Conservation (phyloP, 2,888 invertebrate genomes). For the Macaria liturata region DNA sequence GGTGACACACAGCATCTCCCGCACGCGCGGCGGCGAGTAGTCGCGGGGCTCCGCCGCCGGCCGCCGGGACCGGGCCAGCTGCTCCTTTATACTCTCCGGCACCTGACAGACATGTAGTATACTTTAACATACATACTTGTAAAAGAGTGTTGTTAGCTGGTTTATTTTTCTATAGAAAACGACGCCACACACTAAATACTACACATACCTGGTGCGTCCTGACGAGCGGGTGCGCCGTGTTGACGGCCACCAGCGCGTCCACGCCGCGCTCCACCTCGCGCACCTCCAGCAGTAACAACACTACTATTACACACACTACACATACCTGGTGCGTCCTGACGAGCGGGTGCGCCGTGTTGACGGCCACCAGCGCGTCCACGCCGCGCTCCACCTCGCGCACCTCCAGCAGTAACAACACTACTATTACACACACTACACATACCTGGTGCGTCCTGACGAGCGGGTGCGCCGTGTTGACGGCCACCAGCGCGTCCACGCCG, state of each 20-base stretch:
- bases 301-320: no score
- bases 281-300: conserved; percentile 76
- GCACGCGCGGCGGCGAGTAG: conserved; percentile 80
- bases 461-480: conserved; percentile 85
- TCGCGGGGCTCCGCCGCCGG: conserved; percentile 20
- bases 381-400: conserved; percentile 89
- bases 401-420: conserved; percentile 67
- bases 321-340: conserved; percentile 54
- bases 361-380: conserved; percentile 88
- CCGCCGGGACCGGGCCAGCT: conserved; percentile 24
- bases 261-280: conserved; percentile 91
- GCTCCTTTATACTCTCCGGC: conserved; percentile 29
- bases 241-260: conserved; percentile 88
- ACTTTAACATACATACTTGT: background rate
- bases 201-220: conserved; percentile 41
- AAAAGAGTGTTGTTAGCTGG: no score
- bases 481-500: conserved; percentile 91
- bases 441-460: conserved; percentile 60
- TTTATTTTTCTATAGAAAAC: no score
- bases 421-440: no score
- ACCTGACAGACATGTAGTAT: conserved; percentile 4
- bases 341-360: conserved; percentile 85
- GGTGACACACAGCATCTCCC: conserved; percentile 88
- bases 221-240: conserved; percentile 84
- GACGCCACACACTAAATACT: no score